These are phyloP conservation scores for Oryzaephilus surinamensis DNA, from an alignment of 1,140 invertebrate genomes.

Conservation along the genomic window DNA sequence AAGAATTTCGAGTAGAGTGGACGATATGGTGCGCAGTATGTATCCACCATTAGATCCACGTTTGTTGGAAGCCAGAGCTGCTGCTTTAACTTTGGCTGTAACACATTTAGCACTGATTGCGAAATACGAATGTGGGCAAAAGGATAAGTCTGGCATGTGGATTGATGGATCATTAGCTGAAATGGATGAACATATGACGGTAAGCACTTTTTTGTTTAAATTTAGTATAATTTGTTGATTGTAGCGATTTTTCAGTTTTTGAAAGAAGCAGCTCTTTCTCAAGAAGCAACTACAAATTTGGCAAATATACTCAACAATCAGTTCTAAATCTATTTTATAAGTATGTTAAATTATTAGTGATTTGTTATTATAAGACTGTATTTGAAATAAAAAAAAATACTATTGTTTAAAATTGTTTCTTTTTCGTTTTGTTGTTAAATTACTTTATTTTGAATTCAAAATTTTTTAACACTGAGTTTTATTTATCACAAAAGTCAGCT, in stretches of 20 bases:
- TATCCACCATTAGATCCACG: slow-evolving; percentile 62
- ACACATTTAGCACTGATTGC: slow-evolving; percentile 53
- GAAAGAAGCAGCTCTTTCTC: slow-evolving; percentile 43
- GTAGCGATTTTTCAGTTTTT: slow-evolving; percentile 33
- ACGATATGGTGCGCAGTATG: slow-evolving; percentile 62
- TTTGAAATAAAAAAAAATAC: slow-evolving; percentile 7
- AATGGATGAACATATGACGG: slow-evolving; percentile 56
- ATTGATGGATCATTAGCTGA: slow-evolving; percentile 58
- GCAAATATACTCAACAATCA: slow-evolving; percentile 25
- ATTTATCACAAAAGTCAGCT: too few species aligned
- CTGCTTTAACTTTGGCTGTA: slow-evolving; percentile 57
- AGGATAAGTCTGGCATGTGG: slow-evolving; percentile 43
- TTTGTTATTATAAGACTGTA: too few species aligned
- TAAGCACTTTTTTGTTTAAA: slow-evolving; percentile 29
- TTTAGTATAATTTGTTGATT: background rate
- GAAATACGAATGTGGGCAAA: slow-evolving; percentile 42
- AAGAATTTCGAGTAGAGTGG: slow-evolving; percentile 56
- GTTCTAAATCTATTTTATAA: too few species aligned
- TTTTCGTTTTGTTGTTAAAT: slow-evolving; percentile 2
- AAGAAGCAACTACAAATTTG: slow-evolving; percentile 42
- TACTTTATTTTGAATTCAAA: too few species aligned
- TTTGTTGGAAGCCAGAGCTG: slow-evolving; percentile 58
- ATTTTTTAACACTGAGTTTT: too few species aligned
- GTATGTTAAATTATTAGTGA: slow-evolving; percentile 7
- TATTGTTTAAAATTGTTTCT: slow-evolving; percentile 8